Evolutionary conservation across 2,888 invertebrate species (phyloP), one percentile per base, ranked within the genome.

Genomic region (Drosophila fungiperda): DNA sequence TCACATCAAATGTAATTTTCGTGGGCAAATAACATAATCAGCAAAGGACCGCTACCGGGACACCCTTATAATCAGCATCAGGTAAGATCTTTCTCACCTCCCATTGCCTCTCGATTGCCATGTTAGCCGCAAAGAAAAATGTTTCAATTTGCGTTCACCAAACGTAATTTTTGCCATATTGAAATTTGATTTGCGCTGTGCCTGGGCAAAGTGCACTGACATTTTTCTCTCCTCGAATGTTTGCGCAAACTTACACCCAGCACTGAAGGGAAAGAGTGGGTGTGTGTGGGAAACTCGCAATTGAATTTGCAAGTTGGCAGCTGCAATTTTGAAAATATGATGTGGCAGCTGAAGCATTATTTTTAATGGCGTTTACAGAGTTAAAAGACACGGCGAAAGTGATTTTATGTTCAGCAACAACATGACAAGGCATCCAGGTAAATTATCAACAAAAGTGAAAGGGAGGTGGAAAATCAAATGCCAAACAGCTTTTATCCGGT

Each of bases 1-100:
- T 71, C 86, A 77, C 85, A 84, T 89, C 73, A 78, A 89, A 87
- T 90, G 87, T 87, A 89, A 87, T 87, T 87, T 89, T 90, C 77
- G 65, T 75, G 59, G 75, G 73, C 81, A 90, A 87, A 87, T 89
- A 90, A 87, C 79, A 87, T 87, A 89, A 87, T 87, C 89, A 87
- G 68, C 59, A 33, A 42, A 49, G 53, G 29, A 32, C 40, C 67
- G 60, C 42, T 59, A 23, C 29, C 38, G 23, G n/a, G 40, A 33
- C n/a, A 38, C 50, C 42, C 49, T 54, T 53, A 61, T 45, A 50
- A 53, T 26, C 36, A 57, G 35, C 49, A 35, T 20, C 48, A 36
- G 62, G 38, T 57, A 48, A 52, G 40, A 54, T 57, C 59, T 26
- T 32, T 26, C 40, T 26, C 26, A 48, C 36, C 42, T 65, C 52